Evolutionary conservation across 2,888 invertebrate genomes (phyloP).

Genomic region (Galerucella pusilla): DNA sequence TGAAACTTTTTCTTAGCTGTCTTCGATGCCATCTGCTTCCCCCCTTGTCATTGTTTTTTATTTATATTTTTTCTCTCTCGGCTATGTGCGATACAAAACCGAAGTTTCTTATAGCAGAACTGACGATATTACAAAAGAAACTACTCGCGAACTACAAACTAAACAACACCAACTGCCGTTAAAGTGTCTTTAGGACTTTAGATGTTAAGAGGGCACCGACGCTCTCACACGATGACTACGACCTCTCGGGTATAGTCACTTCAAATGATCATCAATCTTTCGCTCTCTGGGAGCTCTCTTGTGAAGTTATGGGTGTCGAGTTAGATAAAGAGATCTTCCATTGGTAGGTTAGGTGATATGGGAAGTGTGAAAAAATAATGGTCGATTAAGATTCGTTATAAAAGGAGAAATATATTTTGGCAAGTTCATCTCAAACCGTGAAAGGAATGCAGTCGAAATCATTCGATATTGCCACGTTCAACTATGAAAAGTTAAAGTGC

Average conservation of each 20-base stretch:
- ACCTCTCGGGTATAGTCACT: conserved; percentile 34
- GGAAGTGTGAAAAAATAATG: not conserved
- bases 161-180: conserved; percentile 40
- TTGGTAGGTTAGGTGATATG: conserved; percentile 2
- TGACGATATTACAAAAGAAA: conserved; percentile 38
- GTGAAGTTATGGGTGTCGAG: conserved; percentile 26
- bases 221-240: conserved; percentile 25
- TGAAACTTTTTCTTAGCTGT: conserved; percentile 39
- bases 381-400: not conserved
- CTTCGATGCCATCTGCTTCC: conserved; percentile 42
- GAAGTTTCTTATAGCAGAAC: conserved; percentile 31
- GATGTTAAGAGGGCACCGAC: conserved; percentile 21
- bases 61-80: conserved; percentile 17
- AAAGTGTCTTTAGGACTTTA: conserved; percentile 36
- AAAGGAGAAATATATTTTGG: not conserved
- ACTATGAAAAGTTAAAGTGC: too few relatives aligned
- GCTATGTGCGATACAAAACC: conserved; percentile 16
- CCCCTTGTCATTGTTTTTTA: not conserved
- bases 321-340: conserved; percentile 24
- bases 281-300: conserved; percentile 31
- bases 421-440: too few relatives aligned
- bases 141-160: conserved; percentile 33
- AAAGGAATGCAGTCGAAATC: too few relatives aligned
- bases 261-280: conserved; percentile 42
- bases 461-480: too few relatives aligned